Conservation (phyloP, 2,888 invertebrate genomes). For the Phortica okadai region DNA sequence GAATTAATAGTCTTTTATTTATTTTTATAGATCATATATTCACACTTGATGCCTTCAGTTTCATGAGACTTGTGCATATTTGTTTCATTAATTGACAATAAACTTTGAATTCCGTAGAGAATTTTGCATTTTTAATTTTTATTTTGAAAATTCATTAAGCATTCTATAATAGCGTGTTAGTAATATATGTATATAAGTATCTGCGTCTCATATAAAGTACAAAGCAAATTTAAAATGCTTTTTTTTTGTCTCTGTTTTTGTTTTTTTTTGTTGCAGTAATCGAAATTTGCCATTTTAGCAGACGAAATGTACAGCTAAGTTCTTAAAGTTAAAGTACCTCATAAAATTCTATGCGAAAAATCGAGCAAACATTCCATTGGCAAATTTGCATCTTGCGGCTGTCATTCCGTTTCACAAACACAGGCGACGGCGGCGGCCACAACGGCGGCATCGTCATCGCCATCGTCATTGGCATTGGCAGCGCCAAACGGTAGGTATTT, state of each 20-base stretch:
- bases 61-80: too few relatives aligned
- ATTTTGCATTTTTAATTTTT: too few relatives aligned
- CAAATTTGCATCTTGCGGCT: constrained; percentile 69
- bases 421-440: constrained; percentile 42
- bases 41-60: too few relatives aligned
- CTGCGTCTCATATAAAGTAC: too few relatives aligned
- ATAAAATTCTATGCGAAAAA: constrained; percentile 1
- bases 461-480: constrained; percentile 38
- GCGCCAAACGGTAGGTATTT: constrained; percentile 39
- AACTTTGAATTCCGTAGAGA: too few relatives aligned
- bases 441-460: constrained; percentile 39
- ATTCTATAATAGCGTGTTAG: too few relatives aligned
- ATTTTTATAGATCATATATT: too few relatives aligned
- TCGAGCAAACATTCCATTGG: constrained; percentile 62
- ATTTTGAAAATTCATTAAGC: too few relatives aligned
- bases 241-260: not conserved
- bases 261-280: not conserved
- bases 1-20: too few relatives aligned
- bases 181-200: too few relatives aligned
- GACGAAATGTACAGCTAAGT: not conserved
- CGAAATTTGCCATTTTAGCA: not conserved
- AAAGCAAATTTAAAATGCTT: not conserved
- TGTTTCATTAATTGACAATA: too few relatives aligned
- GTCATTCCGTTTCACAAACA: constrained; percentile 68
- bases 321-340: constrained; percentile 8